Evolutionary conservation across 2,888 invertebrate species (phyloP).

Genomic region (Microctonus aethiopoides): DNA sequence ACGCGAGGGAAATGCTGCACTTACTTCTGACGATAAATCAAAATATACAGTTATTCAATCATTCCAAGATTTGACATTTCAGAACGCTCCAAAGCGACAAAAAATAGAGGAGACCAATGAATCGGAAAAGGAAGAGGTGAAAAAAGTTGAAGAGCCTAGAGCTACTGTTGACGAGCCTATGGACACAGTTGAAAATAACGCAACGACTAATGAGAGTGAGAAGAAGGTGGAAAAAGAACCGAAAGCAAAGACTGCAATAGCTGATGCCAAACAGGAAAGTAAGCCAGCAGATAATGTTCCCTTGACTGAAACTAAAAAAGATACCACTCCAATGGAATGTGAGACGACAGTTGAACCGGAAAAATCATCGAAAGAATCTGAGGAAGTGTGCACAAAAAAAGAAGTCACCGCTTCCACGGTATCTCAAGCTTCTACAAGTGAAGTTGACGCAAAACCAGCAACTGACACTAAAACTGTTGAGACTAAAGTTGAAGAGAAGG

Average conservation of each 20-base stretch:
- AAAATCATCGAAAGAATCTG: conserved; percentile 12
- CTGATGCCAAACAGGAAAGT: conserved; percentile 31
- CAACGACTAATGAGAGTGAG: conserved; percentile 39
- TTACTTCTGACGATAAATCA: conserved; percentile 72
- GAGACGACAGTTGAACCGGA: conserved; percentile 40
- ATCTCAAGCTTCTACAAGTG: conserved; percentile 23
- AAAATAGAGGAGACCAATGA: conserved; percentile 53
- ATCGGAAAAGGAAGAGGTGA: conserved; percentile 33
- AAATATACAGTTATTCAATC: conserved; percentile 72
- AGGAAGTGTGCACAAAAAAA: conserved; percentile 31
- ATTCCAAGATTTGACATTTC: conserved; percentile 71
- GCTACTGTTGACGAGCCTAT: conserved; percentile 17
- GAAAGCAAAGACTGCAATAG: conserved; percentile 25
- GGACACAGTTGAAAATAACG: conserved; percentile 39
- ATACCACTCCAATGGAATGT: conserved; percentile 43
- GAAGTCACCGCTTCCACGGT: conserved; percentile 19
- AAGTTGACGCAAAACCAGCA: conserved; percentile 32
- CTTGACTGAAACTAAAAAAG: conserved; percentile 53
- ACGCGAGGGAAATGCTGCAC: conserved; percentile 82
- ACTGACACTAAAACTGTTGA: conserved; percentile 35
- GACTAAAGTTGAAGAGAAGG: conserved; percentile 31
- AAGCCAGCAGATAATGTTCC: conserved; percentile 35
- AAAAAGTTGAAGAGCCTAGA: conserved; percentile 28
- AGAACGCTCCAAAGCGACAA: conserved; percentile 58
- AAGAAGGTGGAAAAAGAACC: conserved; percentile 21